Base-by-base conservation (phyloP, 2,888 invertebrate species). In the Hyles lineata region DNA sequence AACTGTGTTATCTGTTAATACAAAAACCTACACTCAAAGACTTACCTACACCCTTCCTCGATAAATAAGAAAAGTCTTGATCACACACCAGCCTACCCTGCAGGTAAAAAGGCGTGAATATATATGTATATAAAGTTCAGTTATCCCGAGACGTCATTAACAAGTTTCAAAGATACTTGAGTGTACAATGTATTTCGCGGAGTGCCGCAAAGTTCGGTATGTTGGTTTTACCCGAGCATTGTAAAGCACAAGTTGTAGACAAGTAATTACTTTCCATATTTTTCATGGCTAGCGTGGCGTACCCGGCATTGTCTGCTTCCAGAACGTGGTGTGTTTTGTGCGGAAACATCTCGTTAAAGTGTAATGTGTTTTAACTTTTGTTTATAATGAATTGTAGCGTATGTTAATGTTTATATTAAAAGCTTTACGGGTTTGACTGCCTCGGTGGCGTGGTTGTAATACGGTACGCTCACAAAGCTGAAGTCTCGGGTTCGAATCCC, bases 241-340 rank as follows among this genome's bases (percentile, higher is more conserved):
- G 55, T 55, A n/a, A 17, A 19, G n/a, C 19, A 19, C 55, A 55
- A 55, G 55, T 55, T n/a, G 55, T 55, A 55, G 19, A n/a, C 55
- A n/a, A 55, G 55, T 55, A 55, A 55, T 55, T 55, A 55, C 55
- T 55, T 55, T n/a, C 43, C 55, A n/a, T 55, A 55, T 55, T 55
- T 55, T 55, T 55, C 55, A n/a, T 55, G 17, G 55, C 55, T 55
- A 55, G 55, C 5, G 55, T 55, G 17, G 17, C 55, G 55, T 55
- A 17, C 19, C 6, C 55, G 55, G 55, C 8, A n/a, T 55, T 55
- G 55, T 55, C 7, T 55, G 55, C 55, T 55, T n/a, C 17, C 19
- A 11, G n/a, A 55, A 55, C 19, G 5, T n/a, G n/a, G 19, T 55
- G 19, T 19, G 19, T 55, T 55, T 55, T 55, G n/a, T n/a, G 55